phyloP scores from a whole-genome alignment of 2,113 vertebrate genomes.

The Zosterops hypoxanthus region DNA sequence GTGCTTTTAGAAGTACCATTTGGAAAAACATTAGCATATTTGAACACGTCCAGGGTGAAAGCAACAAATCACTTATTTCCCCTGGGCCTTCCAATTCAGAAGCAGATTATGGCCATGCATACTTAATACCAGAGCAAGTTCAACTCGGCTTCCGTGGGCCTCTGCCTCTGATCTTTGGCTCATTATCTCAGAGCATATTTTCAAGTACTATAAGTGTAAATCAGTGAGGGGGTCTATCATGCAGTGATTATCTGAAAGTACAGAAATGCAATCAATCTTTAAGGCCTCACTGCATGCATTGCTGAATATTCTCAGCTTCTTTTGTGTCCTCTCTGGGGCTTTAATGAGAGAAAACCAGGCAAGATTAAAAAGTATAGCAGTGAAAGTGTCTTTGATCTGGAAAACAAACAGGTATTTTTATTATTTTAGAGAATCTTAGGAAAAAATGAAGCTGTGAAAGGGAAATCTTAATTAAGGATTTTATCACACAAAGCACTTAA shows the following conservation, averaged over 20 bases:
- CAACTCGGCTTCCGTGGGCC: neutral
- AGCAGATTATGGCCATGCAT: neutral
- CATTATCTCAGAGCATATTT: neutral
- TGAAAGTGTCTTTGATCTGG: neutral
- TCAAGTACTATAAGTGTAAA: neutral
- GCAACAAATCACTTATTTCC: neutral
- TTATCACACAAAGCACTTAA: neutral
- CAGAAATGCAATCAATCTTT: neutral
- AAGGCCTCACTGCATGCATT: neutral
- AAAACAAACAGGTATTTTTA: neutral
- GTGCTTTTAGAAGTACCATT: neutral
- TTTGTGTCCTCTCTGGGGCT: neutral
- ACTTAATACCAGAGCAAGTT: neutral
- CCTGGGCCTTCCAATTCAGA: neutral
- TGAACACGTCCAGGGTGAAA: neutral
- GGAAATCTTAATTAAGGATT: neutral
- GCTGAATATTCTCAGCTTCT: neutral
- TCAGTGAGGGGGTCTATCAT: neutral
- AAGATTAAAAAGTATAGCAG: neutral
- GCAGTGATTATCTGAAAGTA: neutral
- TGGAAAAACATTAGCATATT: neutral
- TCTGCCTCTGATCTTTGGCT: neutral
- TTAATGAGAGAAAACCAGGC: neutral
- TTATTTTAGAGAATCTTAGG: neutral
- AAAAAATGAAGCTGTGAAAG: neutral